Percentiles rank a stretch among this genome's conserved stretches.
phyloP scores from a whole-genome alignment of 2,797 vertebrate species.

The Falco rusticolus region DNA sequence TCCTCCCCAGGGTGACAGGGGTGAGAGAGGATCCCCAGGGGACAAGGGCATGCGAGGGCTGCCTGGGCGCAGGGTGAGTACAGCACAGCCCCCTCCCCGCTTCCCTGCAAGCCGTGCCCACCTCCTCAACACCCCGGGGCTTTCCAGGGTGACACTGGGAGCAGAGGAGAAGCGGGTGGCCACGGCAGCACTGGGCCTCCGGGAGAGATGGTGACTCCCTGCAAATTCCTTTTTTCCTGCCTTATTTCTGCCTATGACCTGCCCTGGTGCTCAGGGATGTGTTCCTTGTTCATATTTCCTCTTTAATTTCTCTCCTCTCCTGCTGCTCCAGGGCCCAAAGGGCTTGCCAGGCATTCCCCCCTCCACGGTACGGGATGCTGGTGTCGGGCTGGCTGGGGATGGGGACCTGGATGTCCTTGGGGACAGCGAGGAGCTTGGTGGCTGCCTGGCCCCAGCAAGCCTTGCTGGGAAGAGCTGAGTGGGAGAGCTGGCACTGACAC shows the following conservation, averaged over 20 bases:
- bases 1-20: neutral
- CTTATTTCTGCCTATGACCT: too few species aligned
- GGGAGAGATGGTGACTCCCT: neutral
- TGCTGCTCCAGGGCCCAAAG: neutral
- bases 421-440: neutral
- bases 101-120: neutral
- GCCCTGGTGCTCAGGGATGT: rapidly evolving
- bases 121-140: neutral
- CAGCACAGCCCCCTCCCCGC: neutral
- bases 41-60: neutral
- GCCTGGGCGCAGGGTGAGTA: neutral
- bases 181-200: neutral
- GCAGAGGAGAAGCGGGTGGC: neutral
- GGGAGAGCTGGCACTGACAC: neutral
- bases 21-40: neutral
- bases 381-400: neutral
- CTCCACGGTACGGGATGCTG: neutral
- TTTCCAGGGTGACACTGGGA: neutral
- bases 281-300: too few species aligned
- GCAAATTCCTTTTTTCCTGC: neutral
- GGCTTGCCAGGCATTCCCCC: neutral
- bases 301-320: too few species aligned
- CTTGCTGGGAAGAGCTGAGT: neutral
- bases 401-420: neutral
- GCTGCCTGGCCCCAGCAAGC: neutral